Evolutionary conservation across 2,797 vertebrate genomes (phyloP).

Genomic region (Pelodytes ibericus): DNA sequence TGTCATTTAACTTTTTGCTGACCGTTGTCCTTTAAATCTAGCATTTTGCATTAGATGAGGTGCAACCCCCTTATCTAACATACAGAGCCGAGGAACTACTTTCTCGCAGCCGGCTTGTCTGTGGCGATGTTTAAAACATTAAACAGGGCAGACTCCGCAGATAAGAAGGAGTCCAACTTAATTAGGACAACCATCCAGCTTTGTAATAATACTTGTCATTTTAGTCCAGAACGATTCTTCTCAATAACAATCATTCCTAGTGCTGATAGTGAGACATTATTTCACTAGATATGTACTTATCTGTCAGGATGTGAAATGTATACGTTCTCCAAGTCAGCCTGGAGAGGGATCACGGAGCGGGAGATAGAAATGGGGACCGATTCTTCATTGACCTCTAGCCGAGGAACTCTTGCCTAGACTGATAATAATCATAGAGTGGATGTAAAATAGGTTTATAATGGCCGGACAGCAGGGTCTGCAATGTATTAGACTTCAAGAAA

Average conservation of each 20-base stretch:
- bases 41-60: background rate
- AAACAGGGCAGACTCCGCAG: constrained; percentile 16
- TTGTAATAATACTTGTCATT: constrained; percentile 49
- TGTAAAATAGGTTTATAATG: background rate
- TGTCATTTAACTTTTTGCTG: no score
- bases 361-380: constrained; percentile 9
- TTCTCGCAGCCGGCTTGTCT: background rate
- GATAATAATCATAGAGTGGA: background rate
- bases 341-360: constrained; percentile 28
- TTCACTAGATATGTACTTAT: constrained; percentile 18
- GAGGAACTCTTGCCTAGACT: constrained; percentile 29
- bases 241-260: constrained; percentile 52
- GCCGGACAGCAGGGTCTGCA: background rate
- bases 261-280: constrained; percentile 25
- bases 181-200: constrained; percentile 41
- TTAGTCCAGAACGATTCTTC: constrained; percentile 46
- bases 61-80: no score
- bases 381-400: constrained; percentile 26
- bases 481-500: background rate
- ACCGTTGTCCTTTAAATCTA: no score
- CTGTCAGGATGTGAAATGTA: constrained; percentile 32
- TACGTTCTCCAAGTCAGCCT: background rate
- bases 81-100: background rate
- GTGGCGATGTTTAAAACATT: constrained; percentile 33
- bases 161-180: constrained; percentile 41